Evolutionary conservation across 2,797 vertebrate genomes (phyloP), one percentile per base, ranked within the genome.

Genomic region (Tokudaia tokunoshimensis): DNA sequence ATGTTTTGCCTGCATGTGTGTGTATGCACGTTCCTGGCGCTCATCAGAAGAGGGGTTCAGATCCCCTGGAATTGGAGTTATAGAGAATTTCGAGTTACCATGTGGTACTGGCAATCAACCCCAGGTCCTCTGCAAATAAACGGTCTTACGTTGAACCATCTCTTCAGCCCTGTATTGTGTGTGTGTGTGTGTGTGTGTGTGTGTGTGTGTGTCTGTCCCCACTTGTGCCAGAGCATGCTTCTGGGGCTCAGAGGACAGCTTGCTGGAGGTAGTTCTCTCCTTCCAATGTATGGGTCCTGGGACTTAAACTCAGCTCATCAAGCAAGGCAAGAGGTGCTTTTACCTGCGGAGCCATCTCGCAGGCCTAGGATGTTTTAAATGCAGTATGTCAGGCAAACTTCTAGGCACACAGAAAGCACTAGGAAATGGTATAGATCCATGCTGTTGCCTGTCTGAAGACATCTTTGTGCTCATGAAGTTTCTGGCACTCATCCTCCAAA

Each of bases 351-450:
- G 80, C 67, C 86, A 22, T 75, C 86, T 88, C n/a, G 19, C 52
- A 20, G 67, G 70, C 26, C 86, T 37, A 44, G 20, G 12, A 34
- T 50, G 50, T 76, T 79, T 93, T 90, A 82, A 96, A 80, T 89
- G 87, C 75, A 50, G 15, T 55, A 17, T 52, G 79, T 72, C 84
- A 76, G 55, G 70, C 79, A 72, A 83, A 88, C 44, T 19, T 74
- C 47, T 95, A 65, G 31, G 65, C 80, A 65, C 61, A 74, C 41
- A 26, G 34, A 37, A 72, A 85, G 34, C 44, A 44, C 91, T 50
- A 92, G 76, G 63, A 85, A 74, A 78, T 26, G 22, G 44, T 63
- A 47, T 20, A 20, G 4, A 34, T 70, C 44, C 82, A 24, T 70
- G 44, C 50, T 57, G 37, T n/a, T 15, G 59, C 12, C 81, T 74